These are phyloP conservation scores for Hylaeus anthracinus DNA, from an alignment of 1,140 invertebrate genomes.

Conservation along the genomic window DNA sequence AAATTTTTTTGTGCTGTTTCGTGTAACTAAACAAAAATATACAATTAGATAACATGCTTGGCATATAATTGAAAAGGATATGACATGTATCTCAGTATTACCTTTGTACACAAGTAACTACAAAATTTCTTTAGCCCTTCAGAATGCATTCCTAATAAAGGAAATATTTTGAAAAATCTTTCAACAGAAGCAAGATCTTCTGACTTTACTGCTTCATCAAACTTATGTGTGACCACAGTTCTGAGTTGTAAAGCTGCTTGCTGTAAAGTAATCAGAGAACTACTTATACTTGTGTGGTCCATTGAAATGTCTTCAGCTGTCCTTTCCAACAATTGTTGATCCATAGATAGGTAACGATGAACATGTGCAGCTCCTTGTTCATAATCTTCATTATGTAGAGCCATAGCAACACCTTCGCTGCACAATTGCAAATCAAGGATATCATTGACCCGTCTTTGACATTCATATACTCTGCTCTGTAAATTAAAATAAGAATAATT, in stretches of 20 bases:
- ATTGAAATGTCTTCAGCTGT: constrained; percentile 89
- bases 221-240: constrained; percentile 88
- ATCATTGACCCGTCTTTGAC: constrained; percentile 97
- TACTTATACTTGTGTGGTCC: constrained; percentile 86
- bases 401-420: constrained; percentile 96
- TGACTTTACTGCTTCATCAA: constrained; percentile 94
- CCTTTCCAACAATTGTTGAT: constrained; percentile 92
- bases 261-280: constrained; percentile 91
- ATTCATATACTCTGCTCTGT: constrained; percentile 95
- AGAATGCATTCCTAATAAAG: constrained; percentile 94
- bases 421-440: constrained; percentile 97
- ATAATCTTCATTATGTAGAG: constrained; percentile 94
- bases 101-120: constrained; percentile 93
- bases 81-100: constrained; percentile 32
- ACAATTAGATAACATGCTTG: background rate
- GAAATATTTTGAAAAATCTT: constrained; percentile 99
- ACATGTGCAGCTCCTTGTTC: constrained; percentile 97
- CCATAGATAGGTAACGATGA: constrained; percentile 96
- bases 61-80: constrained; percentile 6
- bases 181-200: constrained; percentile 96
- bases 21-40: constrained; percentile 81
- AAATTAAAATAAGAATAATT: constrained; percentile 36
- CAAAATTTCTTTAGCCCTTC: constrained; percentile 96
- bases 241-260: constrained; percentile 90
- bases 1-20: constrained; percentile 89